Conservation (phyloP, 2,113 vertebrate genomes). For the Istiophorus platypterus region DNA sequence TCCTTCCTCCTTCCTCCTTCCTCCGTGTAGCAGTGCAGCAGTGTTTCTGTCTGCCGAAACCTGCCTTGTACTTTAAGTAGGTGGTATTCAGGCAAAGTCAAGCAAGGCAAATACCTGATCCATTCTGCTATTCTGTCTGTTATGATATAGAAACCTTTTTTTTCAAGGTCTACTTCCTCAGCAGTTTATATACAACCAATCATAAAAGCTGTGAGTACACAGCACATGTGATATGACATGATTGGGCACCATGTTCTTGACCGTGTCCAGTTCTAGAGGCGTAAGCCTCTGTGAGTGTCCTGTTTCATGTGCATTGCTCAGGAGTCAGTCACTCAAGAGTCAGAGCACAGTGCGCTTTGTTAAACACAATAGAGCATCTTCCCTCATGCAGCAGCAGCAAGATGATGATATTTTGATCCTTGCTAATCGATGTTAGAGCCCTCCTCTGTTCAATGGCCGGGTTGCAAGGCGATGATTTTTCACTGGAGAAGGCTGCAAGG, state of each 20-base stretch:
- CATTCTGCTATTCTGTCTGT: neutral
- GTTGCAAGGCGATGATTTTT: constrained; percentile 19
- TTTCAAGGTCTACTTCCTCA: constrained; percentile 9
- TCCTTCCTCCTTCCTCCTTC: neutral
- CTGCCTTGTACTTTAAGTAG: neutral
- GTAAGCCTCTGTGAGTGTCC: constrained; percentile 6
- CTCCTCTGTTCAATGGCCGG: constrained; percentile 12
- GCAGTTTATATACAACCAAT: constrained; percentile 13
- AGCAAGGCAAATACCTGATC: constrained; percentile 5
- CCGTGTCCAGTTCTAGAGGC: neutral
- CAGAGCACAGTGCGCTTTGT: constrained; percentile 27
- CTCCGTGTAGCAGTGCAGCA: neutral
- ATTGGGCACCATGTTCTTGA: neutral
- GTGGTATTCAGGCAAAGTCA: neutral
- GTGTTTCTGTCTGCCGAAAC: neutral
- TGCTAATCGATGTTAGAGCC: constrained; percentile 35
- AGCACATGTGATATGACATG: neutral
- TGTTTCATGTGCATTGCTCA: neutral
- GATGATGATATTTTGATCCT: constrained; percentile 27
- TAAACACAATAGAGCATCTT: constrained; percentile 1
- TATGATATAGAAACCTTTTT: neutral
- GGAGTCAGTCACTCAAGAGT: constrained; percentile 3
- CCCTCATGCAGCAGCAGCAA: constrained; percentile 6
- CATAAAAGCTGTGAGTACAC: neutral
- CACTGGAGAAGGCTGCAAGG: constrained; percentile 21